phyloP scores from a whole-genome alignment of 1,140 invertebrate genomes.

The Bombus affinis region DNA sequence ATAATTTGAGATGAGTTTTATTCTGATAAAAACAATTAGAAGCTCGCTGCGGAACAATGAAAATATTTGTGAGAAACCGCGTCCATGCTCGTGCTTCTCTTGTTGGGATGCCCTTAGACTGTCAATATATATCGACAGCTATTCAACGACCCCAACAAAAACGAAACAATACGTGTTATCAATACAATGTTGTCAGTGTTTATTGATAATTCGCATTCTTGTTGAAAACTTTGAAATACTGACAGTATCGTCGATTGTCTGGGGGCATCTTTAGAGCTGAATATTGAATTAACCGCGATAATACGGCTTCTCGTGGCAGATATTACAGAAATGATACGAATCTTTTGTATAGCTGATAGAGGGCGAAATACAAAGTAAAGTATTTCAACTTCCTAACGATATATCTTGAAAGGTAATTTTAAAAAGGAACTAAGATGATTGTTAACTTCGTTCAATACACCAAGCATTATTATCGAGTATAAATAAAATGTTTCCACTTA shows the following conservation, averaged over 20 bases:
- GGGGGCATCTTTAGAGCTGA: neutral
- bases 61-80: neutral
- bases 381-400: neutral
- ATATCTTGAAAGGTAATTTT: neutral
- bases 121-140: too few relatives aligned
- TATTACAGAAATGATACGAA: neutral
- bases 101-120: neutral
- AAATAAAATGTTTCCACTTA: neutral
- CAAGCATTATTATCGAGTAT: neutral
- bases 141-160: too few relatives aligned
- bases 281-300: neutral
- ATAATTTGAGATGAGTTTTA: neutral
- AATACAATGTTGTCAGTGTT: too few relatives aligned
- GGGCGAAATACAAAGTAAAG: neutral
- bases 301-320: neutral
- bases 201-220: too few relatives aligned
- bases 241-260: too few relatives aligned
- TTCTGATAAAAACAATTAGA: constrained; percentile 11
- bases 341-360: neutral
- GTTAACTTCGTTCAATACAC: neutral
- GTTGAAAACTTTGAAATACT: too few relatives aligned
- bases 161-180: too few relatives aligned
- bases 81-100: neutral
- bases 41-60: neutral
- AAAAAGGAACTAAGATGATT: neutral